Conservation (phyloP, 1,140 invertebrate species). For the Drosophila navojoa region DNA sequence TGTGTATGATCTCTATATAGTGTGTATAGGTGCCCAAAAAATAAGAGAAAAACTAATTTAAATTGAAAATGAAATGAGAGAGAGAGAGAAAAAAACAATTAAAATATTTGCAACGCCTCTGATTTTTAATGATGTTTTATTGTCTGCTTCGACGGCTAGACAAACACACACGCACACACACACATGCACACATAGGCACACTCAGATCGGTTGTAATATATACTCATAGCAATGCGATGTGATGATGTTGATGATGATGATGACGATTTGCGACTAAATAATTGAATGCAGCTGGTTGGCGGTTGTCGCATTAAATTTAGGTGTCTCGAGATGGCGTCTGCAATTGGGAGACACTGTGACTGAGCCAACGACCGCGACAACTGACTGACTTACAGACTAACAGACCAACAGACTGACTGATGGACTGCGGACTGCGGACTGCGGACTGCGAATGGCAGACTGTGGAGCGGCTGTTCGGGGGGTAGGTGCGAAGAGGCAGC, state of each 20-base stretch:
- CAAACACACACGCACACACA: slow-evolving; percentile 19
- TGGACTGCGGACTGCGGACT: slow-evolving; percentile 19
- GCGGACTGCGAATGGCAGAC: too few relatives aligned
- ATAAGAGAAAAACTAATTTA: not conserved
- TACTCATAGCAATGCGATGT: slow-evolving; percentile 38
- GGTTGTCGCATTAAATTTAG: slow-evolving; percentile 82
- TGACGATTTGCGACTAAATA: slow-evolving; percentile 78
- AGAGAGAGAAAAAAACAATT: slow-evolving; percentile 75
- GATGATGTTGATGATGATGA: slow-evolving; percentile 51
- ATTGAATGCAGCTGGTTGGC: slow-evolving; percentile 81
- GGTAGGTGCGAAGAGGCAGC: slow-evolving; percentile 4
- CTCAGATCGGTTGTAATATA: slow-evolving; percentile 32
- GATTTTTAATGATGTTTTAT: slow-evolving; percentile 81
- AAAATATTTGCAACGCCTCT: slow-evolving; percentile 79
- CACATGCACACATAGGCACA: slow-evolving; percentile 1
- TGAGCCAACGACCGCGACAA: slow-evolving; percentile 80
- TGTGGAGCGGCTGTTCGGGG: not conserved
- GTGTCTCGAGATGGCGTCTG: slow-evolving; percentile 67
- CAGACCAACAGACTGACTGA: slow-evolving; percentile 41
- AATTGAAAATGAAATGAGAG: slow-evolving; percentile 21
- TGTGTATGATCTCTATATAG: too few relatives aligned
- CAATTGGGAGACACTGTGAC: slow-evolving; percentile 65
- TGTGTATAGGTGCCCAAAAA: not conserved
- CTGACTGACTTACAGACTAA: slow-evolving; percentile 49
- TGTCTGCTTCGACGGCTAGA: slow-evolving; percentile 71